Evolutionary conservation across 2,797 vertebrate species (phyloP), one percentile per base, ranked within the genome.

Genomic region (Ambastaia sidthimunki): DNA sequence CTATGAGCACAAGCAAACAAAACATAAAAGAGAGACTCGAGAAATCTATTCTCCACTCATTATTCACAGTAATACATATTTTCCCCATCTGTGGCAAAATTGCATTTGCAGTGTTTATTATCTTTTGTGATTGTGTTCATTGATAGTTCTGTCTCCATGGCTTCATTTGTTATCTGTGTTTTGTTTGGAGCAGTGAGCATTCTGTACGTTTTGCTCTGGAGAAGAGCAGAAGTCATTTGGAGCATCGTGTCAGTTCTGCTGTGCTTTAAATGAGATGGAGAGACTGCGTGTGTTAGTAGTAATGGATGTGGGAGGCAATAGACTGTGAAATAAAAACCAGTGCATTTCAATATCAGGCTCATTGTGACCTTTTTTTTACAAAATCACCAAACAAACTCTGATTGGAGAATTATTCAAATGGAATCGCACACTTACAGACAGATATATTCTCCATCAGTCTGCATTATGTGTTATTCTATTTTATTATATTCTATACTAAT

Each of bases 211-310:
- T 44, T 82, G 82, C 84, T 88, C 34, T 37, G 21, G 69, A 86
- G 83, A 71, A 79, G 89, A 91, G 91, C 85, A 87, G 87, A 90
- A 92, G 88, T 91, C 81, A 89, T 90, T 91, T 87, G 83, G 83
- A 88, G 87, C 89, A 90, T 91, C 91, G 87, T 91, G 90, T 92
- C 91, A 90, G 88, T 88, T 92, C 89, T 89, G 87, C 87, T 90
- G 91, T 89, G 87, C 87, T 86, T 89, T 87, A 90, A 91, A 90
- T 92, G 89, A 91, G 89, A 90, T 88, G 69, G 89, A 86, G 87
- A 83, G 88, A 89, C 90, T 89, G 85, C 80, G 70, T 66, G 60
- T 66, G 77, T 73, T 72, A 91, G 89, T 92, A 88, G 90, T 93
- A 90, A 91, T 87, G 89, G 78, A 88, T 85, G 86, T 90, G 90